Evolutionary conservation across 1,140 invertebrate genomes (phyloP).

Genomic region (Hyles vespertilio): DNA sequence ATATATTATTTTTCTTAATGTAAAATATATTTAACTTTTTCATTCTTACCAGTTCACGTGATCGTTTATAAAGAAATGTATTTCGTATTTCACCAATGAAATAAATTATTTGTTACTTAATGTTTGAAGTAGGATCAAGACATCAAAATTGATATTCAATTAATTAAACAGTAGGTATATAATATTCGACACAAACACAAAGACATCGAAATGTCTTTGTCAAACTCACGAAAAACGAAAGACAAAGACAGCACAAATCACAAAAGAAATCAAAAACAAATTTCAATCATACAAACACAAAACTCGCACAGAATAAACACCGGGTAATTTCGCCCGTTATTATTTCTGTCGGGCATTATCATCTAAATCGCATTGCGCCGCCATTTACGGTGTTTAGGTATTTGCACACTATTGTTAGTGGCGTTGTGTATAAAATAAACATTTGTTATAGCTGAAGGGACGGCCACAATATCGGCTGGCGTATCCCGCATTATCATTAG

Average conservation of each 20-base stretch:
- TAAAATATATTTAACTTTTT: too few relatives aligned
- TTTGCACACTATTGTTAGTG: slow-evolving; percentile 75
- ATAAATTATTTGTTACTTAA: too few relatives aligned
- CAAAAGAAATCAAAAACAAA: slow-evolving; percentile 2
- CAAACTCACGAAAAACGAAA: neutral
- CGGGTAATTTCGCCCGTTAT: slow-evolving; percentile 60
- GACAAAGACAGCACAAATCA: neutral
- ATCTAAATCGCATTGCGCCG: slow-evolving; percentile 70
- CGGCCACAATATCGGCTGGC: slow-evolving; percentile 65
- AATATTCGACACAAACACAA: too few relatives aligned
- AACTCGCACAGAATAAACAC: slow-evolving; percentile 16
- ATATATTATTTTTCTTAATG: too few relatives aligned
- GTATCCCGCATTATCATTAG: slow-evolving; percentile 67
- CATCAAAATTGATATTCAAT: too few relatives aligned
- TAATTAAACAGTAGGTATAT: too few relatives aligned
- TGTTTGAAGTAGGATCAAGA: too few relatives aligned
- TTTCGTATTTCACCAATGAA: too few relatives aligned
- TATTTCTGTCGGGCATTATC: slow-evolving; percentile 64
- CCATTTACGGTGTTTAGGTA: slow-evolving; percentile 71
- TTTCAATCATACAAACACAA: slow-evolving; percentile 3
- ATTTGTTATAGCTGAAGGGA: slow-evolving; percentile 69
- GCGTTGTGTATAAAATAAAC: slow-evolving; percentile 76
- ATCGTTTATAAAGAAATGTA: too few relatives aligned
- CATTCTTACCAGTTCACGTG: too few relatives aligned
- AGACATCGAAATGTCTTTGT: too few relatives aligned